Conservation (phyloP, 2,888 invertebrate species). For the Eremobia ochroleuca region DNA sequence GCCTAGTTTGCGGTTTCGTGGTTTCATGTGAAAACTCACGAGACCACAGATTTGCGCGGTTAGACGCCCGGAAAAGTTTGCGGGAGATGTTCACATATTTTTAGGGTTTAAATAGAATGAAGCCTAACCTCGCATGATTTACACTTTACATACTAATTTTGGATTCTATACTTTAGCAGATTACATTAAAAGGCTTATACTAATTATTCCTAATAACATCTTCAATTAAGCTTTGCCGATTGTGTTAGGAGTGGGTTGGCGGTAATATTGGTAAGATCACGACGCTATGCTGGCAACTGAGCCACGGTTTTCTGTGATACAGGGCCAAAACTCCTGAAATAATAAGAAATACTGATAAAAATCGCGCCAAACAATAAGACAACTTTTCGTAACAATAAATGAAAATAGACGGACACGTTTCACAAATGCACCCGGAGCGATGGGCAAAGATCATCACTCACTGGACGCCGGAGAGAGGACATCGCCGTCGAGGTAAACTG, state of each 20-base stretch:
- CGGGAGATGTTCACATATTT: not conserved
- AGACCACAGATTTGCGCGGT: slow-evolving; percentile 12
- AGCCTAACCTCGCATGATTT: not conserved
- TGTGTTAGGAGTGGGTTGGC: not conserved
- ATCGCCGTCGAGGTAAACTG: too few species aligned
- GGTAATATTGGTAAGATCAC: not conserved
- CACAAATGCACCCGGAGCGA: too few species aligned
- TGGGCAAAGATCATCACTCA: too few species aligned
- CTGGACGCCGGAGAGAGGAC: too few species aligned
- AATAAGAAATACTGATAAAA: not conserved
- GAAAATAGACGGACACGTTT: too few species aligned
- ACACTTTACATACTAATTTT: not conserved
- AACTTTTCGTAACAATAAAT: slow-evolving; percentile 15
- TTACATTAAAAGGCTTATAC: not conserved
- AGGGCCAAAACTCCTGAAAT: not conserved
- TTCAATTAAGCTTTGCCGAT: not conserved
- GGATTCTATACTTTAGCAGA: not conserved
- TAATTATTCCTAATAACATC: not conserved
- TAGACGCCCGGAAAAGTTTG: slow-evolving; percentile 6
- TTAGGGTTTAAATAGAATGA: not conserved
- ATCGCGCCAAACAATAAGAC: slow-evolving; percentile 7
- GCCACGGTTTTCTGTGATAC: not conserved
- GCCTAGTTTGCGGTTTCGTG: not conserved
- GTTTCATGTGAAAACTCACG: slow-evolving; percentile 16
- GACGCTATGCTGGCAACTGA: too few species aligned